Evolutionary conservation across 2,888 invertebrate genomes (phyloP).

Genomic region (Aspidiotus destructor): DNA sequence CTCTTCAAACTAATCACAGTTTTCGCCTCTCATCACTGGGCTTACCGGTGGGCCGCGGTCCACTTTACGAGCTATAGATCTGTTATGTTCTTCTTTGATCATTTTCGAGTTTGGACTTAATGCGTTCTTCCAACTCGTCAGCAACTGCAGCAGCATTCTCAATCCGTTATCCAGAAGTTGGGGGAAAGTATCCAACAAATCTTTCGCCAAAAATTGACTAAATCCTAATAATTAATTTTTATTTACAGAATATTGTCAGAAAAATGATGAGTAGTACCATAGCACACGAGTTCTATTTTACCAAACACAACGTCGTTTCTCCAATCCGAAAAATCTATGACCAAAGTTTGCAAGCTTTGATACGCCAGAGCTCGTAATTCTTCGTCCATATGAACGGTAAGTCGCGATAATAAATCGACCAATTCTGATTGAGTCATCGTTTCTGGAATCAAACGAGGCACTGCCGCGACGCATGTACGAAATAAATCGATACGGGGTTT

Average conservation of each 20-base stretch:
- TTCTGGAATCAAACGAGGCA: slow-evolving; percentile 93
- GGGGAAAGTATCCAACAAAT: slow-evolving; percentile 82
- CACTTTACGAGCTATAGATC: slow-evolving; percentile 27
- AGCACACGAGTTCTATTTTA: slow-evolving; percentile 36
- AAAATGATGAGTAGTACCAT: not conserved
- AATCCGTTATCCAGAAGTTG: slow-evolving; percentile 87
- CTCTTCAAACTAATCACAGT: not conserved
- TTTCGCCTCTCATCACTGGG: not conserved
- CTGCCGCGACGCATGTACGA: slow-evolving; percentile 95
- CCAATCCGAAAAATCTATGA: slow-evolving; percentile 96
- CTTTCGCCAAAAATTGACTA: slow-evolving; percentile 87
- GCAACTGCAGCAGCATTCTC: slow-evolving; percentile 79
- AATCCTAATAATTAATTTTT: slow-evolving; percentile 51
- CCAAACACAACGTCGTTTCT: slow-evolving; percentile 80
- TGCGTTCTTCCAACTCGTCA: slow-evolving; percentile 87
- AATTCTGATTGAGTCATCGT: slow-evolving; percentile 91
- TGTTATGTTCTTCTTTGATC: slow-evolving; percentile 34
- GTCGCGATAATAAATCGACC: slow-evolving; percentile 82
- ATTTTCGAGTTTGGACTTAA: slow-evolving; percentile 42
- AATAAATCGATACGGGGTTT: slow-evolving; percentile 97
- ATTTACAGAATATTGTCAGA: no score
- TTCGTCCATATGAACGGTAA: slow-evolving; percentile 98
- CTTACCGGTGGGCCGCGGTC: slow-evolving; percentile 23
- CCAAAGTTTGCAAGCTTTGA: slow-evolving; percentile 89
- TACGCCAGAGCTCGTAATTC: slow-evolving; percentile 87